phyloP scores from a whole-genome alignment of 2,797 vertebrate genomes.

The Danio tinwini region DNA sequence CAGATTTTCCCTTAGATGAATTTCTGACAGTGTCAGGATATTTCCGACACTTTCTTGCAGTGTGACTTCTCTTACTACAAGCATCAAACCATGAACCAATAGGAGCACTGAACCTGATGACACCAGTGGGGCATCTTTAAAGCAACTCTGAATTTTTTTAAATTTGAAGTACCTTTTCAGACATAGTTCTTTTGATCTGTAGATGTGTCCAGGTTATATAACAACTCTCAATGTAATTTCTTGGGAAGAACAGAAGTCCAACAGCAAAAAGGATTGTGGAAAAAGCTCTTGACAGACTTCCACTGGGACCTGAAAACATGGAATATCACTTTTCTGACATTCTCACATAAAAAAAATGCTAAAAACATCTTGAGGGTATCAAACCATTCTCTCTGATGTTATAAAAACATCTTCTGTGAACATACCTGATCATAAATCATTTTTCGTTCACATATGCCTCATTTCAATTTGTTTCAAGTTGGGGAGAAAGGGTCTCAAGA shows the following conservation, averaged over 20 bases:
- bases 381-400: background rate
- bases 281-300: constrained; percentile 32
- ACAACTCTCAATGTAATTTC: constrained; percentile 35
- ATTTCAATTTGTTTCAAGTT: background rate
- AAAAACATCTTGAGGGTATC: constrained; percentile 8
- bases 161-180: constrained; percentile 11
- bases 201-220: constrained; percentile 21
- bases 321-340: constrained; percentile 29
- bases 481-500: background rate
- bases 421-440: background rate
- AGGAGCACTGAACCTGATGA: too few relatives aligned
- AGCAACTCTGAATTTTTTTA: background rate
- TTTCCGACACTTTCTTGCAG: too few relatives aligned
- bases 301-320: constrained; percentile 24
- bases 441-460: background rate
- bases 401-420: background rate
- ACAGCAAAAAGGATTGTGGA: constrained; percentile 26
- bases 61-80: too few relatives aligned
- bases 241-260: constrained; percentile 34
- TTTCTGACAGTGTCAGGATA: too few relatives aligned
- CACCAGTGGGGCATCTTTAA: too few relatives aligned
- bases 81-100: too few relatives aligned
- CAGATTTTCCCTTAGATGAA: too few relatives aligned
- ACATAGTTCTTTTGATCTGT: background rate
- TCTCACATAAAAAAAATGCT: constrained; percentile 17